Percentiles rank a stretch among this genome's conserved stretches.
phyloP scores from a whole-genome alignment of 2,113 vertebrate species.

The Alaudala cheleensis region DNA sequence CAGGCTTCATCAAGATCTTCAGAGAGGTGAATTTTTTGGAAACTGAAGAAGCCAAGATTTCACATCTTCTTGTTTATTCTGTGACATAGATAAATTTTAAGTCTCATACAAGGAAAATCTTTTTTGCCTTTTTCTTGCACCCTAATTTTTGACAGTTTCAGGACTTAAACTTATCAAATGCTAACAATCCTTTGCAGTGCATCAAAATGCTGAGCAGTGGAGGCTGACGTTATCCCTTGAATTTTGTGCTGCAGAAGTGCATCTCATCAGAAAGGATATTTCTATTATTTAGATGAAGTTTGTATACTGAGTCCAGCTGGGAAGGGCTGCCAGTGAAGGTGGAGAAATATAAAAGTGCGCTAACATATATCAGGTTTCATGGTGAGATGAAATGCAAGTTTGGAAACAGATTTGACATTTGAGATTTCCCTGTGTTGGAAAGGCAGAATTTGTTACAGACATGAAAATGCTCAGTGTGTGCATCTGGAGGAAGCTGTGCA shows the following conservation, averaged over 20 bases:
- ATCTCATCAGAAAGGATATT: neutral
- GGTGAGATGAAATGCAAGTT: slow-evolving; percentile 34
- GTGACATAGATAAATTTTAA: neutral
- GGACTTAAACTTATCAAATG: neutral
- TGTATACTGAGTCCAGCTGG: neutral
- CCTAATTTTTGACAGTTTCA: neutral
- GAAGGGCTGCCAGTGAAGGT: neutral
- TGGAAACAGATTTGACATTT: slow-evolving; percentile 12
- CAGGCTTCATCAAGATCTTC: neutral
- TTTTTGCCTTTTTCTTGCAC: neutral
- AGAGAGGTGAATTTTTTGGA: neutral
- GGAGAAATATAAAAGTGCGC: neutral
- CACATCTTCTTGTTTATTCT: neutral
- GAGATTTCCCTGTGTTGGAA: slow-evolving; percentile 22
- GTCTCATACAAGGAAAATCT: neutral
- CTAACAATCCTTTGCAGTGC: neutral
- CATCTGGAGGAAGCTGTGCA: slow-evolving; percentile 57
- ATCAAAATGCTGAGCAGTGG: neutral
- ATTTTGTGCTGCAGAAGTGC: neutral
- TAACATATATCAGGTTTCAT: neutral
- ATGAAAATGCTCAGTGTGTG: slow-evolving; percentile 22
- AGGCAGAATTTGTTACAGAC: slow-evolving; percentile 30
- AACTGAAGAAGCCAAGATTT: neutral
- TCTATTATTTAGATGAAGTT: neutral
- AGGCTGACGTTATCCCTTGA: neutral